Evolutionary conservation across 2,113 vertebrate species (phyloP).

Genomic region (Entelurus aequoreus): DNA sequence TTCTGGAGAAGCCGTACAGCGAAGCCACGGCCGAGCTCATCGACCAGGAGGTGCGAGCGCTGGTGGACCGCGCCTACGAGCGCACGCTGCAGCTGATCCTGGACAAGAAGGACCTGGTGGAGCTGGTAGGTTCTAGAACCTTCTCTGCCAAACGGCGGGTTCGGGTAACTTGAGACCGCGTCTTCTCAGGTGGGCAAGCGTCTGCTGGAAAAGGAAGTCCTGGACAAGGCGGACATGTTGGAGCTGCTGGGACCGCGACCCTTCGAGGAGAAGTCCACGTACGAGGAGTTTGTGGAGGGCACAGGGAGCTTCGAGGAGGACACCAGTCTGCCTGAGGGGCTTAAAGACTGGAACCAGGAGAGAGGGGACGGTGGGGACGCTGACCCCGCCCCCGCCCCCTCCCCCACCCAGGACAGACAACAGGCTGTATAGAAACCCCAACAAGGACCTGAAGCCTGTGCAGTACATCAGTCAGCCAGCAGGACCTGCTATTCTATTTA

Average conservation of each 20-base stretch:
- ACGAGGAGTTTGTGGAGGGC: slow-evolving; percentile 89
- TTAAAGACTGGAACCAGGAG: slow-evolving; percentile 87
- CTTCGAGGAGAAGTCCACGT: slow-evolving; percentile 86
- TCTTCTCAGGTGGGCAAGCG: slow-evolving; percentile 76
- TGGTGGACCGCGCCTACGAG: slow-evolving; percentile 79
- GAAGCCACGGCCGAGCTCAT: slow-evolving; percentile 85
- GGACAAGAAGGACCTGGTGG: slow-evolving; percentile 81
- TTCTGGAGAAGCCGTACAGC: slow-evolving; percentile 87
- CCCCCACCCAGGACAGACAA: slow-evolving; percentile 24
- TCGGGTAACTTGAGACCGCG: neutral
- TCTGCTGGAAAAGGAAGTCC: slow-evolving; percentile 83
- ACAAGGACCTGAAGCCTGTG: no score
- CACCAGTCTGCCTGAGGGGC: slow-evolving; percentile 83
- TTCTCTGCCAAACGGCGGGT: neutral
- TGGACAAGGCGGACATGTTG: slow-evolving; percentile 85
- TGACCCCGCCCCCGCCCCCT: slow-evolving; percentile 13
- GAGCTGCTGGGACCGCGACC: slow-evolving; percentile 83
- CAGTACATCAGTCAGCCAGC: no score
- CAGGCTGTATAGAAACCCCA: slow-evolving; percentile 23
- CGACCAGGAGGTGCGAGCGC: slow-evolving; percentile 77
- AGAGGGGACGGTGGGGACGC: slow-evolving; percentile 64
- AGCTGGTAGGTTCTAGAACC: slow-evolving; percentile 70
- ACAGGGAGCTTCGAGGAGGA: slow-evolving; percentile 89
- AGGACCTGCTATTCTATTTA: no score
- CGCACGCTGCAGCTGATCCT: slow-evolving; percentile 74